These are phyloP conservation scores for Pollenia griseotomentosa DNA, from an alignment of 2,888 invertebrate genomes.

Conservation along the genomic window DNA sequence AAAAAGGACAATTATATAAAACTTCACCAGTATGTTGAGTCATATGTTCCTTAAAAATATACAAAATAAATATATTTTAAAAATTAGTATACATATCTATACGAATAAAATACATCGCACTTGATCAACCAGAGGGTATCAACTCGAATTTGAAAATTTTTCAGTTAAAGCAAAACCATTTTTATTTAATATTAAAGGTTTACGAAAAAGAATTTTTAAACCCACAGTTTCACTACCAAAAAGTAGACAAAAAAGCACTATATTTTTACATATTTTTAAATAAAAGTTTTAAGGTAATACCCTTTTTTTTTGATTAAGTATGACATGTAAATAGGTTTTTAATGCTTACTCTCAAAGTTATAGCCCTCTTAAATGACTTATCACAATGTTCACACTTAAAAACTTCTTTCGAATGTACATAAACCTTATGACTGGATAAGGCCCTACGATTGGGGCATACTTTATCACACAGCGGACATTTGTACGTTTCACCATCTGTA, in stretches of 20 bases:
- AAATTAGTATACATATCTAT: neutral
- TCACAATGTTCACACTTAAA: slow-evolving; percentile 82
- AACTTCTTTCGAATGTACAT: slow-evolving; percentile 81
- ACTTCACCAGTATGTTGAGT: slow-evolving; percentile 83
- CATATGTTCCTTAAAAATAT: slow-evolving; percentile 81
- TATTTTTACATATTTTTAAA: no score
- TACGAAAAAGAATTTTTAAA: no score
- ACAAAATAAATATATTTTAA: neutral
- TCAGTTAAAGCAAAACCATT: no score
- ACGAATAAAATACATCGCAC: neutral
- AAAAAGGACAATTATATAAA: slow-evolving; percentile 83
- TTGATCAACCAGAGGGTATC: no score
- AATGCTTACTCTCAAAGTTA: slow-evolving; percentile 80
- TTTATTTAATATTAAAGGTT: no score
- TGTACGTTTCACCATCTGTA: slow-evolving; percentile 73
- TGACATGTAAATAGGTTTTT: neutral
- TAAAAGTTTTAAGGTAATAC: no score
- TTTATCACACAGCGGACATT: slow-evolving; percentile 81
- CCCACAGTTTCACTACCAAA: no score
- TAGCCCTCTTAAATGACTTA: slow-evolving; percentile 83
- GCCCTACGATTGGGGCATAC: slow-evolving; percentile 82
- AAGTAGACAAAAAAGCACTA: no score
- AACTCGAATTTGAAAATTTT: no score
- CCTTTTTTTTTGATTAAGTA: no score
- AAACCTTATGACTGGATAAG: slow-evolving; percentile 81